Evolutionary conservation across 2,113 vertebrate species (phyloP).

Genomic region (Elephas maximus): DNA sequence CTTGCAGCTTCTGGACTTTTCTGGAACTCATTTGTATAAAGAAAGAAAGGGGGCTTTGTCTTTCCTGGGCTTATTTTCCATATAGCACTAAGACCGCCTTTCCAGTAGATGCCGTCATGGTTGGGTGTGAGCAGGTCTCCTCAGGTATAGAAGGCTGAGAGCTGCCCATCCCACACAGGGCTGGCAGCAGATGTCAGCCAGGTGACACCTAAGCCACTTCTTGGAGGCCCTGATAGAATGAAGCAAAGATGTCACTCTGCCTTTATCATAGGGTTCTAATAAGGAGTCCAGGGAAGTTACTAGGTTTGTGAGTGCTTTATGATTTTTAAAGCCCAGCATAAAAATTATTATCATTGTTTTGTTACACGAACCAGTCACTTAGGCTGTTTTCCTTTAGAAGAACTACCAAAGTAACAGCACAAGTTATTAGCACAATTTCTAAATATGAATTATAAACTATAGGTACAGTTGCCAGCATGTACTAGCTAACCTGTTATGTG

Average conservation of each 20-base stretch:
- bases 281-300: background rate
- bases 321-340: background rate
- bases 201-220: background rate
- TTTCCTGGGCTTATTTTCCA: background rate
- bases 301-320: background rate
- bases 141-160: background rate
- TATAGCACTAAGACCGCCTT: background rate
- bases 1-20: background rate
- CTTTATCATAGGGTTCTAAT: background rate
- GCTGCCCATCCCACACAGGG: accelerated
- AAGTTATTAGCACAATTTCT: background rate
- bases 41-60: background rate
- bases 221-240: background rate
- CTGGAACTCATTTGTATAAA: background rate
- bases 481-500: background rate
- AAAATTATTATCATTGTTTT: background rate
- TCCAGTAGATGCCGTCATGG: background rate
- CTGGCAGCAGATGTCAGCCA: background rate
- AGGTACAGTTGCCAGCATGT: accelerated
- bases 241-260: background rate
- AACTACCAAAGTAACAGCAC: background rate
- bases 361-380: background rate
- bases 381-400: background rate
- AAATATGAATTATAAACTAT: background rate
- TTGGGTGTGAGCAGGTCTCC: accelerated